Conservation (phyloP, 1,140 invertebrate genomes). For the Galleria mellonella region DNA sequence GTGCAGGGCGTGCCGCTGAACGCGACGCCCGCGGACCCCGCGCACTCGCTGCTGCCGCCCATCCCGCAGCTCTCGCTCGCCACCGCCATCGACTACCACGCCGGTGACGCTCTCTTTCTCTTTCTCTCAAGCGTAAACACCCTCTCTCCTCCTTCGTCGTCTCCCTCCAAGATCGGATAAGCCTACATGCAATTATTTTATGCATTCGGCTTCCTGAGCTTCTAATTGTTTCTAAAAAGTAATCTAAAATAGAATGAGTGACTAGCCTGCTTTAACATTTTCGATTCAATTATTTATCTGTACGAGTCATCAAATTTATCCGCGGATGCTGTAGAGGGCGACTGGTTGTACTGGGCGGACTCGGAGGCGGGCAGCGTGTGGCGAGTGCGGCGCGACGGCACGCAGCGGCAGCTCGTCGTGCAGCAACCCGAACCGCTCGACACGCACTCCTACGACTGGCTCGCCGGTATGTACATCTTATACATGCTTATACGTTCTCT, state of each 20-base stretch:
- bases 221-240: no score
- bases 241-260: no score
- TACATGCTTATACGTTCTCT: no score
- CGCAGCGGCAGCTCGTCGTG: conserved; percentile 76
- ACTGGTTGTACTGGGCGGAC: conserved; percentile 88
- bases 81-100: conserved; percentile 84
- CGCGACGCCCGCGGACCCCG: conserved; percentile 26
- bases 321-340: conserved; percentile 72
- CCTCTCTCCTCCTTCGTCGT: no score
- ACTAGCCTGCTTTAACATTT: neutral
- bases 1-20: conserved; percentile 81
- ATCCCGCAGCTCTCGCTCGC: conserved; percentile 86
- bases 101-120: conserved; percentile 58
- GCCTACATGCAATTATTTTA: no score
- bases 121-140: neutral
- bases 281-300: neutral
- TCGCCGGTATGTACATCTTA: conserved; percentile 71
- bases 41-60: conserved; percentile 79
- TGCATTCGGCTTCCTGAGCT: no score
- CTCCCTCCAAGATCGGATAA: no score
- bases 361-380: conserved; percentile 83
- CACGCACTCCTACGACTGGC: conserved; percentile 78
- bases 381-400: conserved; percentile 86
- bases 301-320: no score
- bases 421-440: conserved; percentile 70